These are phyloP conservation scores for Serranus cabrilla DNA, from an alignment of 2,797 vertebrate species.

Conservation along the genomic window DNA sequence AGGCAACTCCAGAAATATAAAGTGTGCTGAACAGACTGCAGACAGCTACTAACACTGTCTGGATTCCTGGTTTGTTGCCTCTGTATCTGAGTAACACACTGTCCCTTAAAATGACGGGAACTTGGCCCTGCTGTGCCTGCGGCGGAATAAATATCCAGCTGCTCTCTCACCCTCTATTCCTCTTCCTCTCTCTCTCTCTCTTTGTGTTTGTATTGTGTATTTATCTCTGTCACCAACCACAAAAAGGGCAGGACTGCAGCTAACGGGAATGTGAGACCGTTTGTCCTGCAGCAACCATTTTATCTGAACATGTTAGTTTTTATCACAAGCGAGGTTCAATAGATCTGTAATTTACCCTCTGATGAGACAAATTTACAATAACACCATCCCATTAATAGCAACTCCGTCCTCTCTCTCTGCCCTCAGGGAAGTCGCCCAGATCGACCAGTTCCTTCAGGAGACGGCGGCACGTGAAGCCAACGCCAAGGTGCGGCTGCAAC, in stretches of 20 bases:
- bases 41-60: conserved; percentile 14
- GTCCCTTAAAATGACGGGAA: conserved; percentile 48
- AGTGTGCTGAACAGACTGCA: neutral
- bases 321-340: neutral
- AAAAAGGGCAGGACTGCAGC: conserved; percentile 27
- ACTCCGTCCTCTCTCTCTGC: neutral
- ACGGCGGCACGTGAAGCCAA: conserved; percentile 96
- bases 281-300: neutral
- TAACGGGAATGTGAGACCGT: conserved; percentile 23
- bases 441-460: conserved; percentile 98
- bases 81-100: conserved; percentile 43
- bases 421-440: conserved; percentile 95
- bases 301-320: neutral
- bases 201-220: conserved; percentile 39
- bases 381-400: conserved; percentile 5
- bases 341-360: neutral
- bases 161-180: conserved; percentile 39
- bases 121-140: conserved; percentile 37
- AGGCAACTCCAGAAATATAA: neutral
- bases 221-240: conserved; percentile 25
- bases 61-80: conserved; percentile 43
- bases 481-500: conserved; percentile 96
- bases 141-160: conserved; percentile 46
- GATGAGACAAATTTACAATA: conserved; percentile 1
- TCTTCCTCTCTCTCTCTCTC: conserved; percentile 4